Conservation (phyloP, 2,113 vertebrate genomes). For the Apteryx owenii region DNA sequence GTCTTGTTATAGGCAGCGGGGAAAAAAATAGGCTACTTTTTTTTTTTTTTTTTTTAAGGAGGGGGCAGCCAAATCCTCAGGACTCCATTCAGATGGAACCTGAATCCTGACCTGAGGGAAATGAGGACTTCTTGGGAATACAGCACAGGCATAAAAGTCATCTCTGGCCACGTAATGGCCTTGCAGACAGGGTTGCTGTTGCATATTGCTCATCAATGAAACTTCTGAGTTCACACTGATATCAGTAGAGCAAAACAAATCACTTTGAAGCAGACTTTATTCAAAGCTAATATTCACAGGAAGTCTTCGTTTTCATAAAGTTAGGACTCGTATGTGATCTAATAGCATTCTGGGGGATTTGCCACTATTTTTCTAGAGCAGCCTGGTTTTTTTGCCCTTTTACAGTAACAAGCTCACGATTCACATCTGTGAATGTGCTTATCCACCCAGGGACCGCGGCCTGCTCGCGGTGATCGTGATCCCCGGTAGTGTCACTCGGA, state of each 20-base stretch:
- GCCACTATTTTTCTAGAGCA: not conserved
- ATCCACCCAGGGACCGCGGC: not conserved
- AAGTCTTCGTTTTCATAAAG: not conserved
- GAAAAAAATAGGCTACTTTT: not conserved
- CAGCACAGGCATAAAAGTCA: not conserved
- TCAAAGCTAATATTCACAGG: not conserved
- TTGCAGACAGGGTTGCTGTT: not conserved
- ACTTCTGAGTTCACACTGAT: not conserved
- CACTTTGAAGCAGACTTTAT: not conserved
- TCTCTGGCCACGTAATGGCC: fast-evolving
- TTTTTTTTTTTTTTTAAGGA: not conserved
- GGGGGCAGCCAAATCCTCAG: not conserved
- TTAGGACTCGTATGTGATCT: not conserved
- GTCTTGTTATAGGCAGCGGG: not conserved
- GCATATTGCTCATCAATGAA: fast-evolving
- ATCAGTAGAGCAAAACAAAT: not conserved
- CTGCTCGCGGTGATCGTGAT: fast-evolving
- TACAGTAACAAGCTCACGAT: not conserved
- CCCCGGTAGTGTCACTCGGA: not conserved
- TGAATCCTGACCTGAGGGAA: not conserved
- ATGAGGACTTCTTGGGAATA: not conserved
- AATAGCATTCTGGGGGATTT: not conserved
- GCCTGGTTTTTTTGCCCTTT: not conserved
- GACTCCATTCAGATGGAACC: not conserved
- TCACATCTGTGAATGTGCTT: not conserved